Evolutionary conservation across 2,888 invertebrate genomes (phyloP).

Genomic region (Laothoe populi): DNA sequence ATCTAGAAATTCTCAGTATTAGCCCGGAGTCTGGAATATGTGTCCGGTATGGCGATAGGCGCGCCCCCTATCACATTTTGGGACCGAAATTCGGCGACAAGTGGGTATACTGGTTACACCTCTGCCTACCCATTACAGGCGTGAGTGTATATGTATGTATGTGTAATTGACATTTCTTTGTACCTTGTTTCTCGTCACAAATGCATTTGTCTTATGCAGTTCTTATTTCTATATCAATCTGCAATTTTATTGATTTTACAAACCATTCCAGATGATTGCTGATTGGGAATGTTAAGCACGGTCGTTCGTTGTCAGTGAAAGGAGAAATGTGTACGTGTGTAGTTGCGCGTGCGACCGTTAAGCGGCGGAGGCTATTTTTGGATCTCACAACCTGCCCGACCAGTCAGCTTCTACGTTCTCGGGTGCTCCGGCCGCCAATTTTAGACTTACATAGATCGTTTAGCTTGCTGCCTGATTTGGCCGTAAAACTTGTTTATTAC

Average conservation of each 20-base stretch:
- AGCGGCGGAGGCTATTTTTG: conserved; percentile 67
- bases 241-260: conserved; percentile 36
- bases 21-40: too few species aligned
- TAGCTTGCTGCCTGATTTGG: conserved; percentile 31
- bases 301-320: conserved; percentile 61
- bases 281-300: conserved; percentile 1
- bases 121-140: too few species aligned
- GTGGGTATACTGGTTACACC: too few species aligned
- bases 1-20: too few species aligned
- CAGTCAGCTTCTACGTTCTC: conserved; percentile 54
- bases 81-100: too few species aligned
- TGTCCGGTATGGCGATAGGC: too few species aligned
- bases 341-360: conserved; percentile 67
- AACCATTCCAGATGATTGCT: conserved; percentile 31
- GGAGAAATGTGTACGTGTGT: conserved; percentile 72
- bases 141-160: too few species aligned
- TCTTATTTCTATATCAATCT: conserved; percentile 17
- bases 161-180: background rate
- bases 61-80: too few species aligned
- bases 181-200: background rate
- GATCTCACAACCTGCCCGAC: conserved; percentile 62
- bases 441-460: conserved; percentile 34
- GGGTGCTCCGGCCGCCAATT: conserved; percentile 50
- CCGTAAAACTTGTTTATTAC: conserved; percentile 38
- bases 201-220: background rate